Base-by-base conservation (phyloP, 2,888 invertebrate genomes). In the Xylota sylvarum region DNA sequence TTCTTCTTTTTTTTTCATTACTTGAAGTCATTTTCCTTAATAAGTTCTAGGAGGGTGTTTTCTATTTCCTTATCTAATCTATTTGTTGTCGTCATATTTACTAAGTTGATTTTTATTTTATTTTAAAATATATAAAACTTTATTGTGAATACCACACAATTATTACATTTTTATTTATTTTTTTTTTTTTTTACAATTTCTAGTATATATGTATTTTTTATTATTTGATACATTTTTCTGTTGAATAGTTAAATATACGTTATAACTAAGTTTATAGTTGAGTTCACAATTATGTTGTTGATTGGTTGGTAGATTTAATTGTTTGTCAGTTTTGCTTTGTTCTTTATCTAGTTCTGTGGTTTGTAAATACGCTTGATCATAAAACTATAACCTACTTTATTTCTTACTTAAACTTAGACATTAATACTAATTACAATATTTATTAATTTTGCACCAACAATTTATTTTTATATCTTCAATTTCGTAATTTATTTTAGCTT, bases 121-220 rank as follows among this genome's bases (percentile, higher is more conserved):
- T 60, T 82, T 83, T 83, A 65, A 69, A 74, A 79, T 79, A 82
- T 77, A 84, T 84, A 84, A 79, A 84, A 84, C 48, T 69, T 77
- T 78, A 5, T 56, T 77, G 77, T 69, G 67, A 78, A 35, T 55
- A 46, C 14, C 60, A 76, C 76, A 77, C 69, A 70, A 60, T 37
- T 27, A 40, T 73, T 67, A 64, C 56, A 60, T 56, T 76, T n/a
- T n/a, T n/a, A n/a, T n/a, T n/a, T n/a, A n/a, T n/a, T n/a, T n/a
- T n/a, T n/a, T n/a, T n/a, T n/a, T n/a, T n/a, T 79, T 48, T 80
- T 76, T 55, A 67, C 81, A 81, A 50, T 32, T 69, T 27, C 37
- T 67, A 67, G 40, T 46, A 7, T 65, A 37, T 40, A 30, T 55
- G 17, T 12, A 9, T 40, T 52, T 40, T 52, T 56, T 27, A 43